phyloP scores from a whole-genome alignment of 2,113 vertebrate genomes.

The Gambusia affinis region DNA sequence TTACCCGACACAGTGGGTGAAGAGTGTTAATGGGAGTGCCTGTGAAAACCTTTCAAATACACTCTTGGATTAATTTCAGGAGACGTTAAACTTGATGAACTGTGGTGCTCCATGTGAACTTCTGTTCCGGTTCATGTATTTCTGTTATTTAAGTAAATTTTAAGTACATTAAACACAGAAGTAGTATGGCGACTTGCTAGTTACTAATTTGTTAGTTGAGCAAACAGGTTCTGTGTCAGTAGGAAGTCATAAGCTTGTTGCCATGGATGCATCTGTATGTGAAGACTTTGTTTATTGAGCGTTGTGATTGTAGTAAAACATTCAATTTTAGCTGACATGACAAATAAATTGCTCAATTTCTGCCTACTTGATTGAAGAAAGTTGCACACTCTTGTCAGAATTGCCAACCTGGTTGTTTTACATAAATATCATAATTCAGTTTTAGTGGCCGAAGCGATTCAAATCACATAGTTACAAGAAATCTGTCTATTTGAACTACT shows the following conservation, averaged over 20 bases:
- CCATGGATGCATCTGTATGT: slow-evolving; percentile 44
- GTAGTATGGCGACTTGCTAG: slow-evolving; percentile 17
- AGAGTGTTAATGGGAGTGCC: neutral
- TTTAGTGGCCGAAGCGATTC: too few species aligned
- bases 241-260: slow-evolving; percentile 59
- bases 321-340: slow-evolving; percentile 2
- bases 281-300: slow-evolving; percentile 50
- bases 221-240: slow-evolving; percentile 63
- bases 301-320: slow-evolving; percentile 6
- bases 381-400: neutral
- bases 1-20: slow-evolving; percentile 27
- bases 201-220: slow-evolving; percentile 68
- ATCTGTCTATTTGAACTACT: too few species aligned
- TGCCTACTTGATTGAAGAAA: slow-evolving; percentile 7
- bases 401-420: neutral
- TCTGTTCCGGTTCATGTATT: slow-evolving; percentile 6
- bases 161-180: slow-evolving; percentile 27
- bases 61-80: neutral
- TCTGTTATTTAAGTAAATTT: slow-evolving; percentile 34
- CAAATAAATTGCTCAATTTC: neutral
- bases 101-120: neutral
- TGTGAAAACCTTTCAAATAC: neutral
- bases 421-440: neutral
- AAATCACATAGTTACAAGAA: too few species aligned
- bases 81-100: neutral